Evolutionary conservation across 2,888 invertebrate species (phyloP).

Genomic region (Spilosoma lubricipeda): DNA sequence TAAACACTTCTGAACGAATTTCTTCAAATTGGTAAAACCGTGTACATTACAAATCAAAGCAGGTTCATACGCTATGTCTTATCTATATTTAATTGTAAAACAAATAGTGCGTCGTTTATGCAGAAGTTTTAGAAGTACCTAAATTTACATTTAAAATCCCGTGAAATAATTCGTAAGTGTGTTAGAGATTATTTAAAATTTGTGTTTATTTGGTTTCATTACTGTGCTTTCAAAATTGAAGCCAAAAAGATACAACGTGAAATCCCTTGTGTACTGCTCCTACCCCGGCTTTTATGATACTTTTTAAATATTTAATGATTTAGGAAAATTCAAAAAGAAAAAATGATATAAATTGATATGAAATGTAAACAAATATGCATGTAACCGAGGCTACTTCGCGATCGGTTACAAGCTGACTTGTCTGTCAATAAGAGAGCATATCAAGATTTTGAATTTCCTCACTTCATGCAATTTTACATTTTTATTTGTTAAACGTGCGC

Average conservation of each 20-base stretch:
- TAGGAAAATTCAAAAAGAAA: constrained; percentile 70
- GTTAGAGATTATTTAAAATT: constrained; percentile 14
- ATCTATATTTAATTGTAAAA: constrained; percentile 36
- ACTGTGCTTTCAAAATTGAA: constrained; percentile 35
- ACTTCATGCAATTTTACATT: constrained; percentile 55
- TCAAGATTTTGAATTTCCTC: constrained; percentile 54
- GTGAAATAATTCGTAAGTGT: constrained; percentile 36
- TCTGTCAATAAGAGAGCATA: constrained; percentile 68
- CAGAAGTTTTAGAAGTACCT: constrained; percentile 29
- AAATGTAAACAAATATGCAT: constrained; percentile 79
- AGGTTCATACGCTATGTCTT: constrained; percentile 28
- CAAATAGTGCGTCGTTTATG: constrained; percentile 38
- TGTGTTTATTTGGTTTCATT: constrained; percentile 21
- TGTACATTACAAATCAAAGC: constrained; percentile 39
- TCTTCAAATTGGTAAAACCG: constrained; percentile 39
- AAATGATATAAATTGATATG: constrained; percentile 69
- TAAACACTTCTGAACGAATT: constrained; percentile 71
- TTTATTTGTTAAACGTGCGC: constrained; percentile 67
- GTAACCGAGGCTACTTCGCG: constrained; percentile 79
- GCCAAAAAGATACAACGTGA: constrained; percentile 60
- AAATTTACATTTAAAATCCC: constrained; percentile 34
- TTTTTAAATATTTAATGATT: constrained; percentile 75
- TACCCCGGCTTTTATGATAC: constrained; percentile 74
- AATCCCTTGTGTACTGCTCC: constrained; percentile 77
- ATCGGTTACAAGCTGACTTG: constrained; percentile 83